phyloP scores from a whole-genome alignment of 2,113 vertebrate genomes.

The Heterotilapia buettikoferi region DNA sequence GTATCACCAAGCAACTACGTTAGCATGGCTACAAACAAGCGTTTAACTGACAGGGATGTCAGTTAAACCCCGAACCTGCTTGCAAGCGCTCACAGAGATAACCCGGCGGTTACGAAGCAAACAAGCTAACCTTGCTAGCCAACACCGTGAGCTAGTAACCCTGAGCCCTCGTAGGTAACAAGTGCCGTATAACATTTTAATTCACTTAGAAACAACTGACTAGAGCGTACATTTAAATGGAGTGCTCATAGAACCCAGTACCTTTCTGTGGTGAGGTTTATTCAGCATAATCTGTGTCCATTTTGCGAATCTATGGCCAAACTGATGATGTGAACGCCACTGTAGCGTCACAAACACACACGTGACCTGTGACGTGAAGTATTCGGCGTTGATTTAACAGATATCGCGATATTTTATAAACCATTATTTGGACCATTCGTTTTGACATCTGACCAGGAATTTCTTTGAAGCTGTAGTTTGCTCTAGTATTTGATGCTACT shows the following conservation, averaged over 20 bases:
- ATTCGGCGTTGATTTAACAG: accelerated
- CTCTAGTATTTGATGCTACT: accelerated
- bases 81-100: neutral
- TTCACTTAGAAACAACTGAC: neutral
- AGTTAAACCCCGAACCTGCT: neutral
- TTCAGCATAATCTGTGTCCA: conserved; percentile 37
- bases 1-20: neutral
- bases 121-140: conserved; percentile 5
- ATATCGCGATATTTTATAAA: conserved; percentile 34
- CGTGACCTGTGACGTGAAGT: neutral
- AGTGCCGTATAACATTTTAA: neutral
- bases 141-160: neutral
- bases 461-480: neutral
- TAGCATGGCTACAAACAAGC: neutral
- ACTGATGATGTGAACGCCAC: neutral
- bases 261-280: conserved; percentile 31
- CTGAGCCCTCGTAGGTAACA: neutral
- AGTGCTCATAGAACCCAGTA: neutral
- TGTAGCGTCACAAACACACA: conserved; percentile 26
- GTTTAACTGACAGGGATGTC: neutral
- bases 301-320: conserved; percentile 25
- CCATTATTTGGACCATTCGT: neutral
- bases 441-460: neutral
- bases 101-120: neutral
- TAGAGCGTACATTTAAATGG: accelerated